Base-by-base conservation (phyloP, 1,140 invertebrate genomes). In the Pseudomyrmex gracilis region DNA sequence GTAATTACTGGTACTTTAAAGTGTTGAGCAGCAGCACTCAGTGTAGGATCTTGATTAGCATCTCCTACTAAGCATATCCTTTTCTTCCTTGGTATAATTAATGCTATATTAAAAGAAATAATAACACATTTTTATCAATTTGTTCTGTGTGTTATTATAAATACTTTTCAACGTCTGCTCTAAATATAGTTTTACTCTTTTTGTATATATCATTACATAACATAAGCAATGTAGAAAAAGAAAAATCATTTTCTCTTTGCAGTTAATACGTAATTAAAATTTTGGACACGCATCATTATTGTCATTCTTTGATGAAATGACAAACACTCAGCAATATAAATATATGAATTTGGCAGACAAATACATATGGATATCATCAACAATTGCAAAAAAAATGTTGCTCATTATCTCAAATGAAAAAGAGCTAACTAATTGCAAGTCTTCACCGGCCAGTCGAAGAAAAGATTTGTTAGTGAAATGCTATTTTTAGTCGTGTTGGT, bases 1-100 rank as follows among this genome's bases (percentile, higher is more conserved):
- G 94, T 95, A 24, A 96, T 92, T 85, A 97, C 95, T 83, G 96
- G 96, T 76, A 96, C 93, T 76, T 93, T 95, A 92, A 97, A 96
- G 86, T 94, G 95, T 88, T 96, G 94, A 70, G 96, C 96, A 87
- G 95, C 95, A 85, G 92, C 93, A 85, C 94, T 91, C 61, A 96
- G 93, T 60, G 92, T 91, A 68, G 93, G 92, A 93, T 96, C 95
- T 71, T 95, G 92, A 15, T 93, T 90, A 20, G 95, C 90, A 84
- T 89, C 91, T 82, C 96, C 96, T 89, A 96, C 94, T 68, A 96
- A 92, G 89, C 96, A 96, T 93, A 96, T 96, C 86, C 96, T 94
- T 82, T 95, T 94, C 88, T 95, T 95, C 51, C 93, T 89, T 78
- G 94, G 93, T 87, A 94, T 92, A 55, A 87, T 89, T n/a, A 91